These are phyloP conservation scores for Sesia apiformis DNA, from an alignment of 2,888 invertebrate genomes.

Conservation along the genomic window DNA sequence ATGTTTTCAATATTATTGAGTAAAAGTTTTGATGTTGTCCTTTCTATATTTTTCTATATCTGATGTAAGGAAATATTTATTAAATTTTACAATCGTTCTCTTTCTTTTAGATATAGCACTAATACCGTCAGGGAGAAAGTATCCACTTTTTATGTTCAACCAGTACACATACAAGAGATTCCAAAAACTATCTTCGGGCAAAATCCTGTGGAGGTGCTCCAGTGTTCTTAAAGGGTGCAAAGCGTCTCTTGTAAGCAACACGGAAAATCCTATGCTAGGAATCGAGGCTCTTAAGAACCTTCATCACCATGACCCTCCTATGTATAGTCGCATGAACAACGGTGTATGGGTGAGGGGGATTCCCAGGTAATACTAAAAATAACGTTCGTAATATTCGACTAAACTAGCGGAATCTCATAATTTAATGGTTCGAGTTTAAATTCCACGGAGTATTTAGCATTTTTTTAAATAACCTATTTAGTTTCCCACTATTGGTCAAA, in stretches of 20 bases:
- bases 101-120: background rate
- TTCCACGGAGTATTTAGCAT: too few relatives aligned
- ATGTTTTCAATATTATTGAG: too few relatives aligned
- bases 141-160: slow-evolving; percentile 8
- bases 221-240: slow-evolving; percentile 10
- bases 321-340: background rate
- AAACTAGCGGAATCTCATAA: too few relatives aligned
- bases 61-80: too few relatives aligned
- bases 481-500: too few relatives aligned
- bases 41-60: too few relatives aligned
- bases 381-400: too few relatives aligned
- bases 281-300: background rate
- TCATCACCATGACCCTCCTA: slow-evolving; percentile 1
- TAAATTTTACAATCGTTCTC: too few relatives aligned
- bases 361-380: too few relatives aligned
- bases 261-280: background rate
- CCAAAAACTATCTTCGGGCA: slow-evolving; percentile 5
- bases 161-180: slow-evolving; percentile 8
- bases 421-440: too few relatives aligned
- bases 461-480: too few relatives aligned
- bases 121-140: slow-evolving; percentile 8
- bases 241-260: slow-evolving; percentile 8
- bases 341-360: background rate
- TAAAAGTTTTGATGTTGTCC: too few relatives aligned
- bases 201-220: slow-evolving; percentile 12